Percentiles rank a stretch among this genome's conserved stretches.
Conservation (phyloP, 2,888 invertebrate genomes). For the Heliconius hortense region DNA sequence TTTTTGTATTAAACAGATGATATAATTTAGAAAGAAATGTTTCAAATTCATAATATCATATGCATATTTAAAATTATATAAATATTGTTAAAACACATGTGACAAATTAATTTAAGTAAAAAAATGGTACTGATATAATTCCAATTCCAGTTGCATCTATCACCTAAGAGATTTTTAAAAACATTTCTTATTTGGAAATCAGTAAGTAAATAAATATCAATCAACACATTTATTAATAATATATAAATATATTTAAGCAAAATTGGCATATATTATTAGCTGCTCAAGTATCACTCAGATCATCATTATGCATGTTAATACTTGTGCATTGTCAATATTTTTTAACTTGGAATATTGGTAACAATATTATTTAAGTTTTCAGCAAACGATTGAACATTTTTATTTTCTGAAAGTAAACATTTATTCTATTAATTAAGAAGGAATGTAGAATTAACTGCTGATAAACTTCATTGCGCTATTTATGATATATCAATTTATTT, state of each 20-base stretch:
- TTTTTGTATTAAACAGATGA: too few relatives aligned
- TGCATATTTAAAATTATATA: too few relatives aligned
- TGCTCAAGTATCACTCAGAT: constrained; percentile 50
- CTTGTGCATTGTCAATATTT: constrained; percentile 52
- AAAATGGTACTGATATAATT: too few relatives aligned
- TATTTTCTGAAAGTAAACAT: constrained; percentile 33
- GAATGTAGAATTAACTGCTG: constrained; percentile 36
- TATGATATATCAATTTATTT: constrained; percentile 30
- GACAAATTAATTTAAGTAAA: too few relatives aligned
- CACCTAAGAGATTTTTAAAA: not conserved
- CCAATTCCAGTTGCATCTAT: not conserved
- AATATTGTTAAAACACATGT: too few relatives aligned
- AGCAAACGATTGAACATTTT: constrained; percentile 39
- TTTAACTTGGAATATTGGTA: not conserved
- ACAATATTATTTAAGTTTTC: constrained; percentile 35
- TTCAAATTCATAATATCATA: not conserved
- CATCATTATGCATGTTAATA: constrained; percentile 42
- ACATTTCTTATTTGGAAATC: constrained; percentile 22
- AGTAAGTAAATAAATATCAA: constrained; percentile 35
- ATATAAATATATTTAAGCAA: constrained; percentile 37
- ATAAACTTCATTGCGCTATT: constrained; percentile 35
- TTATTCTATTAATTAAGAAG: constrained; percentile 36
- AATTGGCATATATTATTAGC: constrained; percentile 41
- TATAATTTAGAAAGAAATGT: not conserved
- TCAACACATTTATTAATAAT: constrained; percentile 37